Conservation (phyloP, 2,888 invertebrate genomes). For the Drosophila kuntzei region DNA sequence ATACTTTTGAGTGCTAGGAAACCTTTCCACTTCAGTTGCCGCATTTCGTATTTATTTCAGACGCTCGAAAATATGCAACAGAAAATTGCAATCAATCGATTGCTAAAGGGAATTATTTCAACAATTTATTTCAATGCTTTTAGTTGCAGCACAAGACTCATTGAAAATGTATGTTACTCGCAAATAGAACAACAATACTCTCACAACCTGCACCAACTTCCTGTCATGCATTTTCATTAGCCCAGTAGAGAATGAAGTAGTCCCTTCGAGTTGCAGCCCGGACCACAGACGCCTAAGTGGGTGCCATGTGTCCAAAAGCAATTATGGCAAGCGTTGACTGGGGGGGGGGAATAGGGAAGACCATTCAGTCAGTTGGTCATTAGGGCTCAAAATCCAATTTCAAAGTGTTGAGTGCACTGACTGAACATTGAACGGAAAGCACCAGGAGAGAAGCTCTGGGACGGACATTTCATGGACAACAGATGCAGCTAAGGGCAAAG, state of each 20-base stretch:
- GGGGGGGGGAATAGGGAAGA: not conserved
- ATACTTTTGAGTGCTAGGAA: slow-evolving; percentile 17
- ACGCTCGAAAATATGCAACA: slow-evolving; percentile 40
- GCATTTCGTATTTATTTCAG: not conserved
- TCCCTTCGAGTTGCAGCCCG: slow-evolving; percentile 15
- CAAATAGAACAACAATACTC: not conserved
- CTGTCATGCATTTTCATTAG: slow-evolving; percentile 61
- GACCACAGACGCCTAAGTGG: slow-evolving; percentile 42
- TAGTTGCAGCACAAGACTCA: not conserved
- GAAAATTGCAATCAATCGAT: not conserved
- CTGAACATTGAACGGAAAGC: slow-evolving; percentile 19
- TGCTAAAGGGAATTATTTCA: not conserved
- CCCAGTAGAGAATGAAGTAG: slow-evolving; percentile 23
- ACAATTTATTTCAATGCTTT: not conserved
- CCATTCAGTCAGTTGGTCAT: slow-evolving; percentile 52
- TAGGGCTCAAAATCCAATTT: slow-evolving; percentile 71
- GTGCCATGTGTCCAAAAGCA: slow-evolving; percentile 64
- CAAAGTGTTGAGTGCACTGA: slow-evolving; percentile 61
- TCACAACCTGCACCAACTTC: slow-evolving; percentile 1
- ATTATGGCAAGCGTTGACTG: slow-evolving; percentile 55
- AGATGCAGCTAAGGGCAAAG: slow-evolving; percentile 7
- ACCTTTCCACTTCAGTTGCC: not conserved
- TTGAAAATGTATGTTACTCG: not conserved
- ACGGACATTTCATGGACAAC: slow-evolving; percentile 19
- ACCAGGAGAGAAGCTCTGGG: not conserved